Conservation (phyloP, 2,797 vertebrate genomes). For the Aphelocoma californica region DNA sequence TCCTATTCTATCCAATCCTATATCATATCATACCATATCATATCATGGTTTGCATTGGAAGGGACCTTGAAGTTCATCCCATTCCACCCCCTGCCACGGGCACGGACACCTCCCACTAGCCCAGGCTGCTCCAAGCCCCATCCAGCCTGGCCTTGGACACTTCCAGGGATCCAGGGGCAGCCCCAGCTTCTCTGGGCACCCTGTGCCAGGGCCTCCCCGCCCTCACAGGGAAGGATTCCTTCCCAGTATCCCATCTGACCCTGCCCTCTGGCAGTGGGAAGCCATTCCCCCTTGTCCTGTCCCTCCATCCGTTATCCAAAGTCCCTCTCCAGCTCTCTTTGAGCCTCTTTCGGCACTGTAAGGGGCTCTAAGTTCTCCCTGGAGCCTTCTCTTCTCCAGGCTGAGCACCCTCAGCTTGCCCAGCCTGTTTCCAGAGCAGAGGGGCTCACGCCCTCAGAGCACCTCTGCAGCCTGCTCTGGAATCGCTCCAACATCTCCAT, state of each 20-base stretch:
- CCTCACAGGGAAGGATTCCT: fast-evolving
- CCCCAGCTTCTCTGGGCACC: neutral
- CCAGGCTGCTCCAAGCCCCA: fast-evolving
- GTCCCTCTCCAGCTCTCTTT: neutral
- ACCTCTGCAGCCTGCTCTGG: neutral
- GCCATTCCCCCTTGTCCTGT: too few species aligned
- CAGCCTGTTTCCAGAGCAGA: neutral
- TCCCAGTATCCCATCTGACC: fast-evolving
- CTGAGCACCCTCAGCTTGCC: neutral
- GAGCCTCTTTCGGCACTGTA: neutral
- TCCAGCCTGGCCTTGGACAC: fast-evolving
- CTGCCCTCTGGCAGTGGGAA: fast-evolving
- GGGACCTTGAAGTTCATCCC: fast-evolving
- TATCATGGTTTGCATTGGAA: neutral
- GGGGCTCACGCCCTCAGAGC: fast-evolving
- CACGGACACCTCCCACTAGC: fast-evolving
- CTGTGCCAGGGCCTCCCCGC: fast-evolving
- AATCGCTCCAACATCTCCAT: fast-evolving
- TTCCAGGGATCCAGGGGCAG: neutral
- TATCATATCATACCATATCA: neutral
- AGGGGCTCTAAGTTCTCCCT: neutral
- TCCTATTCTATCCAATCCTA: neutral
- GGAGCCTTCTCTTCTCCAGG: neutral
- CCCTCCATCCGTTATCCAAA: neutral
- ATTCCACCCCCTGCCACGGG: fast-evolving